Base-by-base conservation (phyloP, 2,797 vertebrate species). In the Epinephelus awoara region DNA sequence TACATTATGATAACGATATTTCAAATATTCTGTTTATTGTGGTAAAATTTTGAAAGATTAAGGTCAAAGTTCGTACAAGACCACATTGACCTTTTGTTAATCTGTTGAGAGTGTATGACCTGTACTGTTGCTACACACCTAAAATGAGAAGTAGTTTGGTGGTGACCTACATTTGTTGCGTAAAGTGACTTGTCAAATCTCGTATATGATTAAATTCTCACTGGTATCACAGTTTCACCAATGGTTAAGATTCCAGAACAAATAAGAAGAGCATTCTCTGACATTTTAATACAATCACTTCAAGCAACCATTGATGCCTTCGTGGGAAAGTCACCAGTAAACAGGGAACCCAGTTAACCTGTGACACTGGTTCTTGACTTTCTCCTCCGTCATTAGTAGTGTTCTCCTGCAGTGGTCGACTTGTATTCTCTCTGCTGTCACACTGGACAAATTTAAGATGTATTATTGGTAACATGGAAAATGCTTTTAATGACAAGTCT, bases 301-400 rank as follows among this genome's bases (percentile, higher is more conserved):
- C 46, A 64, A 49, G 27, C 62, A 64, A 34, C 56, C 46, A 12
- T 11, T 21, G 55, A 23, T 58, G 55, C 67, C 38, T 23, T 70
- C 14, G 13, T 27, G 0, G 13, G 68, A 59, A 59, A 70, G 25
- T 49, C 44, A 50, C 55, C 13, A 38, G 55, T 58, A 58, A 49
- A 38, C 19, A 49, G 5, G 42, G 55, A 49, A 70, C 18, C 67
- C 67, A 69, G 44, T 69, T 69, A 70, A 70, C 67, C 55, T 47
- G 14, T 58, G 38, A 11, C 44, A 70, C 54, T 49, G 67, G 42
- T 38, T 17, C 67, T 70, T 70, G 55, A 70, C 67, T 49, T 27
- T 70, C 44, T 58, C 55, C 67, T 70, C 55, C 55, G 58, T 62
- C 65, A 54, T 23, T 23, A 34, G 56, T 51, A 65, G 46, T 14